phyloP scores from a whole-genome alignment of 2,113 vertebrate species.

The Spheniscus mendiculus region DNA sequence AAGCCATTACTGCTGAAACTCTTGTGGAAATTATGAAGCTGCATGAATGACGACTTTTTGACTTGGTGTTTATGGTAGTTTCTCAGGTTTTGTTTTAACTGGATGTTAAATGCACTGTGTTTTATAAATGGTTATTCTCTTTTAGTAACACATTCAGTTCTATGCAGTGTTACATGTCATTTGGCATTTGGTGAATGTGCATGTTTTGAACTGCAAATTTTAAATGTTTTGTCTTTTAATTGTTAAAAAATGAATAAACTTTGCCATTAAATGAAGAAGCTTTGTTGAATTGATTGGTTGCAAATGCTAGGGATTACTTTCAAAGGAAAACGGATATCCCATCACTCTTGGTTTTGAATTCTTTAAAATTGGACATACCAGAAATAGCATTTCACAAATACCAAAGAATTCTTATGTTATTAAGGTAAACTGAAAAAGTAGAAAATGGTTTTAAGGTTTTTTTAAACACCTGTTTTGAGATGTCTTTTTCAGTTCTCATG shows the following conservation, averaged over 20 bases:
- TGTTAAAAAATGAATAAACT: constrained; percentile 83
- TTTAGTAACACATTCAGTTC: constrained; percentile 70
- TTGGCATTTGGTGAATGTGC: constrained; percentile 92
- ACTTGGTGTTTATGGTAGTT: constrained; percentile 84
- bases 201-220: constrained; percentile 95
- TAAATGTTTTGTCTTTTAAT: constrained; percentile 93
- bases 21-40: constrained; percentile 80
- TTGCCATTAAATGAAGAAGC: constrained; percentile 67
- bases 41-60: constrained; percentile 87
- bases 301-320: background rate
- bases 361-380: background rate
- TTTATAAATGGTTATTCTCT: constrained; percentile 79
- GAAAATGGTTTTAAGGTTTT: background rate
- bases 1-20: constrained; percentile 81
- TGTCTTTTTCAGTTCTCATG: background rate
- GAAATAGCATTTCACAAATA: background rate
- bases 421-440: background rate
- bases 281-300: background rate
- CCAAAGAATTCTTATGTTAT: background rate
- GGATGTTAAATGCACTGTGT: constrained; percentile 83
- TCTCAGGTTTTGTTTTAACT: constrained; percentile 83
- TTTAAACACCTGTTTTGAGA: background rate
- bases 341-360: background rate
- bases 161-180: constrained; percentile 76
- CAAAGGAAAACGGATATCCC: background rate